Evolutionary conservation across 2,888 invertebrate species (phyloP).

Genomic region (Campoplex capitator): DNA sequence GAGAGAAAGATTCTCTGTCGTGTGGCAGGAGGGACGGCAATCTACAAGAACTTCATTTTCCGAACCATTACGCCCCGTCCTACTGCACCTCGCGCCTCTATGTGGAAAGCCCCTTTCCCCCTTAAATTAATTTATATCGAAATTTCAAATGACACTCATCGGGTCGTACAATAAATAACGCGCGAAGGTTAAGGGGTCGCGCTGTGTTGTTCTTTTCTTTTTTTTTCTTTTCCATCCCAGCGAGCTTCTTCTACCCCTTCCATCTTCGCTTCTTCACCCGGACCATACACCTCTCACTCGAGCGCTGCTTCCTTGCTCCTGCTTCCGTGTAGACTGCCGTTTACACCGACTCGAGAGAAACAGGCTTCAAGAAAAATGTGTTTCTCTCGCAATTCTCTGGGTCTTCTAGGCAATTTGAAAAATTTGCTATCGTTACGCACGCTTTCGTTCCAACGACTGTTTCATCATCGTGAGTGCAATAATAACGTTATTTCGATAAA

Average conservation of each 20-base stretch:
- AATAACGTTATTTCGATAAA: conserved; percentile 30
- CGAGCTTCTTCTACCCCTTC: conserved; percentile 44
- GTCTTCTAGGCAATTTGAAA: conserved; percentile 53
- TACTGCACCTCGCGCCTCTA: conserved; percentile 71
- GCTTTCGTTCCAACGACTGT: conserved; percentile 50
- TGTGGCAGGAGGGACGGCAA: conserved; percentile 69
- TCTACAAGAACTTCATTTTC: conserved; percentile 84
- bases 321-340: conserved; percentile 25
- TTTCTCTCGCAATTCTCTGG: conserved; percentile 47
- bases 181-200: conserved; percentile 47
- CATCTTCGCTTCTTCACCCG: conserved; percentile 39
- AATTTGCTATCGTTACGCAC: conserved; percentile 14
- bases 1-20: conserved; percentile 59
- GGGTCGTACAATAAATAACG: conserved; percentile 81
- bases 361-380: conserved; percentile 56
- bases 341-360: conserved; percentile 14
- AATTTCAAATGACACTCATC: conserved; percentile 84
- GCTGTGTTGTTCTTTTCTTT: not conserved
- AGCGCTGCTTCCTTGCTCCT: conserved; percentile 31
- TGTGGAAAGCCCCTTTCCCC: conserved; percentile 77
- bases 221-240: conserved; percentile 56
- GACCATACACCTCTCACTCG: conserved; percentile 1
- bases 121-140: conserved; percentile 84
- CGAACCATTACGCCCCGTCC: conserved; percentile 83
- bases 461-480: conserved; percentile 55